Percentiles rank a stretch among this genome's conserved stretches.
Conservation (phyloP, 30 jellyfish, hydroid and myxozoan genomes). For the Catostylus mosaicus region DNA sequence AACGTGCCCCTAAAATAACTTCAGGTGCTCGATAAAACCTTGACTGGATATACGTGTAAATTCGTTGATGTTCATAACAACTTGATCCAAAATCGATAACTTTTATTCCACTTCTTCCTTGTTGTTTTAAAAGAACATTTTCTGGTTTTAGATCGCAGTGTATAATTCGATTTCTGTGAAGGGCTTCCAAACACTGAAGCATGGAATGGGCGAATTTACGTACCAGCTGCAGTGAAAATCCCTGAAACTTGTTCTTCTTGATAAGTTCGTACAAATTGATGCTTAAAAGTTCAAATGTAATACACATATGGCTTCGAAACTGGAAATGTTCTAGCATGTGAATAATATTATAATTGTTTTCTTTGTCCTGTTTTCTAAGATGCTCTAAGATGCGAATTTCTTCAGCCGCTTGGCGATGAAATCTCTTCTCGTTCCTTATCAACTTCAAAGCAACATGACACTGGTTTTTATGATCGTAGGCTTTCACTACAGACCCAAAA, state of each 20-base stretch:
- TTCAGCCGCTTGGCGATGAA: slow-evolving; percentile 98
- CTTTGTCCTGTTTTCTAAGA: slow-evolving; percentile 90
- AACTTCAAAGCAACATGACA: slow-evolving; percentile 90
- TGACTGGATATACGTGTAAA: slow-evolving; percentile 90
- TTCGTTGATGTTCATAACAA: slow-evolving; percentile 95
- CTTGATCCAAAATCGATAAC: slow-evolving; percentile 97
- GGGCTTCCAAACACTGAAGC: slow-evolving; percentile 90
- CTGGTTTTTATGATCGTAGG: slow-evolving; percentile 93
- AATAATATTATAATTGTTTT: slow-evolving; percentile 79
- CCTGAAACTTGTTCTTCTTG: slow-evolving; percentile 90
- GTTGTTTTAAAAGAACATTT: slow-evolving; percentile 86
- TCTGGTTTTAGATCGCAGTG: slow-evolving; percentile 96
- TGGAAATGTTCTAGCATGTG: slow-evolving; percentile 95
- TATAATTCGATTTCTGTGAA: slow-evolving; percentile 79
- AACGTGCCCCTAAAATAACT: slow-evolving; percentile 91
- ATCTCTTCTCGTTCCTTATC: slow-evolving; percentile 91
- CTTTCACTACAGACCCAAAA: slow-evolving; percentile 95
- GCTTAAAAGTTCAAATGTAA: slow-evolving; percentile 86
- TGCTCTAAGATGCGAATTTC: slow-evolving; percentile 93
- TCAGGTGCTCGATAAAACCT: slow-evolving; percentile 96
- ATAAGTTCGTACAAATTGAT: slow-evolving; percentile 87
- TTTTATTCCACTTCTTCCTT: slow-evolving; percentile 95
- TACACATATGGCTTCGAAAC: slow-evolving; percentile 93
- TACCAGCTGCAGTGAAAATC: slow-evolving; percentile 88
- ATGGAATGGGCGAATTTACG: slow-evolving; percentile 94